Conservation (phyloP, 2,888 invertebrate species). For the Agrotis puta region DNA sequence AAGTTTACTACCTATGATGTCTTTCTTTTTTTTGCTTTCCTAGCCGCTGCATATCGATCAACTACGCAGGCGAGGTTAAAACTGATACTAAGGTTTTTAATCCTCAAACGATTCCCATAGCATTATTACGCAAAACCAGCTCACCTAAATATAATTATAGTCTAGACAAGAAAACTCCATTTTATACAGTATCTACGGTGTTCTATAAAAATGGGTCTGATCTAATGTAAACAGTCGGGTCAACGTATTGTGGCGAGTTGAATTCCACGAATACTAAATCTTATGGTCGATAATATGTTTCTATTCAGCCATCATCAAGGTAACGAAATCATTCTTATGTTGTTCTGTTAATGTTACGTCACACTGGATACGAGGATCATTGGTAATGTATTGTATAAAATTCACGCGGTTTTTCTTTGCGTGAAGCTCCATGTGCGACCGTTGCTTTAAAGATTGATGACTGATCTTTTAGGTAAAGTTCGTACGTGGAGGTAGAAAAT, state of each 20-base stretch:
- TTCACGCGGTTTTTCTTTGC: slow-evolving; percentile 28
- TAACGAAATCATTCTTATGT: slow-evolving; percentile 50
- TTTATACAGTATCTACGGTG: slow-evolving; percentile 52
- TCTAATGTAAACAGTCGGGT: slow-evolving; percentile 82
- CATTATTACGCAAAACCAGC: slow-evolving; percentile 59
- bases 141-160: slow-evolving; percentile 54
- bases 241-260: slow-evolving; percentile 78
- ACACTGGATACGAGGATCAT: slow-evolving; percentile 33
- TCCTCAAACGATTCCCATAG: slow-evolving; percentile 18
- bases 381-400: slow-evolving; percentile 7
- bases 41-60: neutral
- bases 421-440: slow-evolving; percentile 3
- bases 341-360: slow-evolving; percentile 50
- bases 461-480: no score
- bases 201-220: slow-evolving; percentile 69
- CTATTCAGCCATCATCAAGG: slow-evolving; percentile 63
- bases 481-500: no score
- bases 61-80: neutral
- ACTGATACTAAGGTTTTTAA: slow-evolving; percentile 4
- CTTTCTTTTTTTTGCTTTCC: neutral
- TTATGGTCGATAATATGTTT: slow-evolving; percentile 65
- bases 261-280: slow-evolving; percentile 77
- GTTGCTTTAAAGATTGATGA: neutral
- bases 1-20: neutral
- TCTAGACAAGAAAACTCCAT: slow-evolving; percentile 63